These are phyloP conservation scores for Protonemura montana DNA, from an alignment of 2,888 invertebrate species.

Conservation along the genomic window DNA sequence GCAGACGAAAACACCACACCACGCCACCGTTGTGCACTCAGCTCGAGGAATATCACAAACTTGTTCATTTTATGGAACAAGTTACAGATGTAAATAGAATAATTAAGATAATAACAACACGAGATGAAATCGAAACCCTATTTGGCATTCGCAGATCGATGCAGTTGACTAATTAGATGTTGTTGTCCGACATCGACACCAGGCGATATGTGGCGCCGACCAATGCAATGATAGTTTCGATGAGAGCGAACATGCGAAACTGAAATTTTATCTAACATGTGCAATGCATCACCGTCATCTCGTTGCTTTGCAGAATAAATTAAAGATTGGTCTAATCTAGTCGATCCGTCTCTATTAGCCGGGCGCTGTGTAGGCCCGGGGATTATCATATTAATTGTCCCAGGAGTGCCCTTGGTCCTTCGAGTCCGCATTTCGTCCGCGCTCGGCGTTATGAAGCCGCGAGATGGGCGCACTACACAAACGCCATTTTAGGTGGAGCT, in stretches of 20 bases:
- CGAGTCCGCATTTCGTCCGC: background rate
- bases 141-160: background rate
- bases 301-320: background rate
- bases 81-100: constrained; percentile 23
- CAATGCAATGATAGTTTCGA: background rate
- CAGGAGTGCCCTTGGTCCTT: background rate
- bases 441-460: background rate
- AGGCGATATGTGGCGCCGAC: background rate
- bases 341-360: background rate
- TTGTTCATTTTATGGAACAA: constrained; percentile 13
- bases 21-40: background rate
- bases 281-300: background rate
- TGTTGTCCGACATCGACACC: background rate
- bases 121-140: constrained; percentile 10
- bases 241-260: background rate
- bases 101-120: constrained; percentile 27
- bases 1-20: background rate
- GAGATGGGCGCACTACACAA: too few species aligned
- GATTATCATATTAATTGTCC: background rate
- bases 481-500: constrained; percentile 18
- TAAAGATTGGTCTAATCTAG: background rate
- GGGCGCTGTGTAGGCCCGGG: background rate
- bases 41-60: background rate
- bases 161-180: background rate
- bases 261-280: background rate